These are phyloP conservation scores for Sphaerophoria taeniata DNA, from an alignment of 2,888 invertebrate species.

Conservation along the genomic window DNA sequence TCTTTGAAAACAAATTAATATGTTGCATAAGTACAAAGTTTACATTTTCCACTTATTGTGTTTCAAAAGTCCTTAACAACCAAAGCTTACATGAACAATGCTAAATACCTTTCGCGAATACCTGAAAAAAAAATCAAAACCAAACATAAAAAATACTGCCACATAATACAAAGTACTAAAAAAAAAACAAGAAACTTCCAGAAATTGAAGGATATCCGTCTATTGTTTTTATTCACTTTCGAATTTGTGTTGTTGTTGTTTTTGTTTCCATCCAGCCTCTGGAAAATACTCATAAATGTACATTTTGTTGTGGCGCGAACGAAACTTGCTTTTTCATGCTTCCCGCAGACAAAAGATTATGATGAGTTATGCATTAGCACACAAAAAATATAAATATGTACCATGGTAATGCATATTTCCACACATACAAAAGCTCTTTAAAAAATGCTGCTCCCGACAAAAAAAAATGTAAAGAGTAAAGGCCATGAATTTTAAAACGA, in stretches of 20 bases:
- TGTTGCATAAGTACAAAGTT: too few species aligned
- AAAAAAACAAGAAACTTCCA: conserved; percentile 15
- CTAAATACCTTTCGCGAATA: too few species aligned
- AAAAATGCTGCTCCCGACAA: neutral
- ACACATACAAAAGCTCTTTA: neutral
- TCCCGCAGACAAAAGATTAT: conserved; percentile 35
- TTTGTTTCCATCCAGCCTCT: neutral
- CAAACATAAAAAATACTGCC: too few species aligned
- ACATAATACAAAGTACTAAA: neutral
- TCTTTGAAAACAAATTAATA: too few species aligned
- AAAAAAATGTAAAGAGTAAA: neutral
- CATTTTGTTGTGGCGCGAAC: conserved; percentile 1
- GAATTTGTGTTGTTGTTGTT: neutral
- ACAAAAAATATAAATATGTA: too few species aligned
- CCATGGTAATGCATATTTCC: conserved; percentile 4
- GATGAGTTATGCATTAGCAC: conserved; percentile 37
- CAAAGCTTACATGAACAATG: too few species aligned
- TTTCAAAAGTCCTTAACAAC: too few species aligned
- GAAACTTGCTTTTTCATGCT: conserved; percentile 32
- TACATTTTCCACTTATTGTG: too few species aligned
- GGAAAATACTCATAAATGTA: neutral
- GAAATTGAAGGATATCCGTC: neutral
- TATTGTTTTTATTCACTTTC: conserved; percentile 7
- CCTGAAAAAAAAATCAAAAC: too few species aligned
- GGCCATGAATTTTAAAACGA: conserved; percentile 2